phyloP scores from a whole-genome alignment of 2,888 invertebrate species.

The Watsonalla binaria region DNA sequence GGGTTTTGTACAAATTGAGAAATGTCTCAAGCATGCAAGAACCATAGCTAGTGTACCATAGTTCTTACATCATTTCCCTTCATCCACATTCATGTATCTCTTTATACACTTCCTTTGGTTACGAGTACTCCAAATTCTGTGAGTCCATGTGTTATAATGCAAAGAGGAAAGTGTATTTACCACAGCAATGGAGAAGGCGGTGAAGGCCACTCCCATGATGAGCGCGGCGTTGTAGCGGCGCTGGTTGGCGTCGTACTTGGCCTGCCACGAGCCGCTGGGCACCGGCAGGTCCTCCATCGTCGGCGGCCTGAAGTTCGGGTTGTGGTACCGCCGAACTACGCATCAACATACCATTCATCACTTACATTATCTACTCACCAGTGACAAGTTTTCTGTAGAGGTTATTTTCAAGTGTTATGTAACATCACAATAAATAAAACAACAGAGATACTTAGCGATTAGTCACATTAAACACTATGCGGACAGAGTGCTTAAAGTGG shows the following conservation, averaged over 20 bases:
- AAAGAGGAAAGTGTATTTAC: slow-evolving; percentile 43
- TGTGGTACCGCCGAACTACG: slow-evolving; percentile 64
- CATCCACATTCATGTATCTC: too few relatives aligned
- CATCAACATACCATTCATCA: too few relatives aligned
- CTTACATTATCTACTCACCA: too few relatives aligned
- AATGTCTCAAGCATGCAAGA: too few relatives aligned
- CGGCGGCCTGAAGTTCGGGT: slow-evolving; percentile 57
- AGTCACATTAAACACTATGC: too few relatives aligned
- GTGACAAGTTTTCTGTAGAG: slow-evolving; percentile 15
- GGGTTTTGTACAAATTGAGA: too few relatives aligned
- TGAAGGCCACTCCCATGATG: slow-evolving; percentile 75
- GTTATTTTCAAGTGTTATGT: slow-evolving; percentile 54
- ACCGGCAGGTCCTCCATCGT: slow-evolving; percentile 88
- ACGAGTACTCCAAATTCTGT: background rate
- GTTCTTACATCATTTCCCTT: too few relatives aligned
- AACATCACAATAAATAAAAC: slow-evolving; percentile 20
- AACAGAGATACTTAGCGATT: background rate
- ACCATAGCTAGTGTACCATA: too few relatives aligned
- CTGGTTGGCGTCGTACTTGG: slow-evolving; percentile 81
- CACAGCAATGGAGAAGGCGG: slow-evolving; percentile 63
- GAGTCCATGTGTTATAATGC: background rate
- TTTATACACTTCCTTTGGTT: too few relatives aligned
- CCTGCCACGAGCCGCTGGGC: slow-evolving; percentile 88
- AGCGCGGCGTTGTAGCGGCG: slow-evolving; percentile 83
- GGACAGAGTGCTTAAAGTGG: too few relatives aligned